Evolutionary conservation across 1,140 invertebrate species (phyloP).

Genomic region (Hesperophylax magnus): DNA sequence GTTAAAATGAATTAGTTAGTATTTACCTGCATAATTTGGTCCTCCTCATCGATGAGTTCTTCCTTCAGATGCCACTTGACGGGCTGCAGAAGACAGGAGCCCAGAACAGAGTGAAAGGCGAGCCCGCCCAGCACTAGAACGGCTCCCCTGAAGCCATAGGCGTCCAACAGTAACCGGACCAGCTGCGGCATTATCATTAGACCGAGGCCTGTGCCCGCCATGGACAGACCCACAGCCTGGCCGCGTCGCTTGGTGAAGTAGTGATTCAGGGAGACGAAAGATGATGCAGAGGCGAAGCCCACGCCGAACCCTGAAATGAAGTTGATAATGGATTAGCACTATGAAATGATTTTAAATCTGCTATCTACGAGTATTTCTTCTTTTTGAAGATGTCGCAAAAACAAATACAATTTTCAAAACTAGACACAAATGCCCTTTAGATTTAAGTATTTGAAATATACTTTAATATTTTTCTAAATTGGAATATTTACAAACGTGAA

Average conservation of each 20-base stretch:
- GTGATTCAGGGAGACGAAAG: conserved; percentile 81
- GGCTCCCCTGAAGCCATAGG: conserved; percentile 76
- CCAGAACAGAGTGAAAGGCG: conserved; percentile 77
- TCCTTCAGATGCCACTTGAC: conserved; percentile 77
- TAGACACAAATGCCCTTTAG: too few relatives aligned
- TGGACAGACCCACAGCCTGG: conserved; percentile 81
- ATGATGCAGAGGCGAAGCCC: conserved; percentile 78
- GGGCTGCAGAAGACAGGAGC: conserved; percentile 78
- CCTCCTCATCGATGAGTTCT: conserved; percentile 72
- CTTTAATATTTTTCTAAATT: too few relatives aligned
- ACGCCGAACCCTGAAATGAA: conserved; percentile 75
- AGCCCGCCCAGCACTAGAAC: conserved; percentile 77
- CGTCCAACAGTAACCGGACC: conserved; percentile 73
- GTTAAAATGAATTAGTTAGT: background rate
- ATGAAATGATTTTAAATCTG: too few relatives aligned
- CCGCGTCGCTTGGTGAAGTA: conserved; percentile 82
- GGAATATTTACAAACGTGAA: too few relatives aligned
- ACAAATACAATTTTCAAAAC: too few relatives aligned
- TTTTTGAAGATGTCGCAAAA: too few relatives aligned
- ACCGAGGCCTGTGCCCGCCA: conserved; percentile 82
- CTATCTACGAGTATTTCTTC: too few relatives aligned
- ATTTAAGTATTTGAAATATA: too few relatives aligned
- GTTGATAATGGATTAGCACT: too few relatives aligned
- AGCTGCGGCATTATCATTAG: conserved; percentile 83
- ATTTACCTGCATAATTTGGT: conserved; percentile 70